Evolutionary conservation across 2,113 vertebrate genomes (phyloP).

Genomic region (Thunnus maccoyii): DNA sequence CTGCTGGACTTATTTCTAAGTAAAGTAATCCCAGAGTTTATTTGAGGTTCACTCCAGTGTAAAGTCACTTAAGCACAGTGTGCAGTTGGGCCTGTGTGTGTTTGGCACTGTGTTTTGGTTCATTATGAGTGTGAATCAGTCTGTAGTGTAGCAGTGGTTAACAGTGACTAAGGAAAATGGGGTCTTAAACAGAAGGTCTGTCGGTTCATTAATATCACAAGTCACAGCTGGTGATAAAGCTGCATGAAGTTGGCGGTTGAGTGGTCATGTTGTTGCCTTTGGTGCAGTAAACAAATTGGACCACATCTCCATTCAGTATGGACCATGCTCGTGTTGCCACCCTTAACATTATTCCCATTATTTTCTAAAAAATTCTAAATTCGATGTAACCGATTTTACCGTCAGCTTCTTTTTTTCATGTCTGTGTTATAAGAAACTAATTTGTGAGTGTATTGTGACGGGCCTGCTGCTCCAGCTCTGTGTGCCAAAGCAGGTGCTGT

Average conservation of each 20-base stretch:
- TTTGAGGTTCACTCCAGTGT: slow-evolving; percentile 28
- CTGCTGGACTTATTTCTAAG: slow-evolving; percentile 27
- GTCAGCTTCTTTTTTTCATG: not conserved
- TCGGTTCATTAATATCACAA: slow-evolving; percentile 12
- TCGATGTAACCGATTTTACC: not conserved
- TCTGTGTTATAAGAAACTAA: slow-evolving; percentile 35
- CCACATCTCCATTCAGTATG: slow-evolving; percentile 18
- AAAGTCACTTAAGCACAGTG: slow-evolving; percentile 1
- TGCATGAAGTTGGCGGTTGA: slow-evolving; percentile 6
- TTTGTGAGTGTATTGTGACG: slow-evolving; percentile 38
- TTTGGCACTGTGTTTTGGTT: not conserved
- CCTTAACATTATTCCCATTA: not conserved
- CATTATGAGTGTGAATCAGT: not conserved
- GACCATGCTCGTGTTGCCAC: not conserved
- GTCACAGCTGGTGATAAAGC: slow-evolving; percentile 7
- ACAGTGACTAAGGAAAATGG: not conserved
- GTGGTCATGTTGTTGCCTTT: slow-evolving; percentile 13
- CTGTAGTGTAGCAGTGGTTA: not conserved
- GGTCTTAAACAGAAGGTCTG: not conserved
- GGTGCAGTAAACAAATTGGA: not conserved
- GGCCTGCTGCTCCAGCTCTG: slow-evolving; percentile 41
- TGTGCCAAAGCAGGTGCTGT: slow-evolving; percentile 63
- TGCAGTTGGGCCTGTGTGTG: not conserved
- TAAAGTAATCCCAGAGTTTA: slow-evolving; percentile 31
- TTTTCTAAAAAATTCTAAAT: slow-evolving; percentile 7